phyloP scores from a whole-genome alignment of 2,888 invertebrate genomes.

The Luperina testacea region DNA sequence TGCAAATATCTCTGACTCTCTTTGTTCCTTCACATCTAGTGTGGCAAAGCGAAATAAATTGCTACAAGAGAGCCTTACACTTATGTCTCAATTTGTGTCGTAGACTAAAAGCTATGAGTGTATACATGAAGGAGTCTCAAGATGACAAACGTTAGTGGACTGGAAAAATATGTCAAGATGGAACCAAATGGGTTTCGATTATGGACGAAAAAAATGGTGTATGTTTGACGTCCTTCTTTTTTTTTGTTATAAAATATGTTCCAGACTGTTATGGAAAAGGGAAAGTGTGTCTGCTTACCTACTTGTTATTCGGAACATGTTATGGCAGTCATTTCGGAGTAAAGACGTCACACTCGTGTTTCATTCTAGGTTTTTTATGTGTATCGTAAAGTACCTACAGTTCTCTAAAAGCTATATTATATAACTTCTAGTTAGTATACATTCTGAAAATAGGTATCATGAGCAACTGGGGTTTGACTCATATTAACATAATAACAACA shows the following conservation, averaged over 20 bases:
- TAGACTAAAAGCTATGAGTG: constrained; percentile 33
- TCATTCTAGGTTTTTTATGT: neutral
- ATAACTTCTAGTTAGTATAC: neutral
- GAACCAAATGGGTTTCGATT: constrained; percentile 57
- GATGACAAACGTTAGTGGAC: constrained; percentile 51
- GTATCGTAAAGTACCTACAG: neutral
- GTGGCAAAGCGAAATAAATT: constrained; percentile 34
- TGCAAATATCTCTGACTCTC: constrained; percentile 2
- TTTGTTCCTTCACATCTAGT: constrained; percentile 5
- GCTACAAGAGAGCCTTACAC: constrained; percentile 19
- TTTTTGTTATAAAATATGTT: constrained; percentile 42
- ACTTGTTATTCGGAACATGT: constrained; percentile 44
- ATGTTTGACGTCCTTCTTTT: constrained; percentile 41
- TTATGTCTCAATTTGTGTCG: constrained; percentile 30
- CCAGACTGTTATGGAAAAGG: constrained; percentile 23
- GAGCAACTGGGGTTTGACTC: neutral
- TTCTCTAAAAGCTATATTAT: neutral
- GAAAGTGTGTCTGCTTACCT: constrained; percentile 30
- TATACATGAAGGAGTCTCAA: constrained; percentile 43
- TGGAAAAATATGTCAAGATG: constrained; percentile 50
- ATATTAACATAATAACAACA: no score
- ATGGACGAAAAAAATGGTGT: constrained; percentile 26
- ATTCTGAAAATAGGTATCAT: neutral
- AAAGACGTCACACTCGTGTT: constrained; percentile 17
- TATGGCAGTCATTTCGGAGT: constrained; percentile 25